Conservation (phyloP, 2,888 invertebrate species). For the Anthoptus insignis region DNA sequence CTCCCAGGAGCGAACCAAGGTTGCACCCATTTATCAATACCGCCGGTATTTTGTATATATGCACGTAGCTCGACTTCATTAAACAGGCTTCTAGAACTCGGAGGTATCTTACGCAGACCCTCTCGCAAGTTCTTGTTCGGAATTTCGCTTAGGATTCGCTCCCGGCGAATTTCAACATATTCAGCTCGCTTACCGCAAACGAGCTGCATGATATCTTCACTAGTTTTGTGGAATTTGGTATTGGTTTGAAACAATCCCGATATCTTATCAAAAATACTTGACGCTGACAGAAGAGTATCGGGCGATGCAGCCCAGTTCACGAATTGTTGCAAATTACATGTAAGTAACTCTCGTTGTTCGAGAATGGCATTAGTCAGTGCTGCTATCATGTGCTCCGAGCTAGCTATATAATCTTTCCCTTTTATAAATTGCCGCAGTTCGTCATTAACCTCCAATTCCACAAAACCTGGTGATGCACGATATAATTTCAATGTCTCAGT, state of each 20-base stretch:
- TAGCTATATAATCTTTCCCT: constrained; percentile 19
- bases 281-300: background rate
- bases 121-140: constrained; percentile 31
- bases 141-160: constrained; percentile 35
- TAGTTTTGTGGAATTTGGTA: constrained; percentile 33
- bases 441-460: constrained; percentile 23
- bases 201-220: constrained; percentile 39
- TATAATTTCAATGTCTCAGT: constrained; percentile 23
- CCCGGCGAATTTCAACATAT: constrained; percentile 36
- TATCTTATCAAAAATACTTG: constrained; percentile 36
- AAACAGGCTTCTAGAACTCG: constrained; percentile 28
- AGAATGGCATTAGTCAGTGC: constrained; percentile 23
- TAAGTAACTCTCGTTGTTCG: constrained; percentile 23
- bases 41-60: constrained; percentile 7
- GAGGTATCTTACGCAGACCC: constrained; percentile 39
- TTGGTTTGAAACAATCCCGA: constrained; percentile 24
- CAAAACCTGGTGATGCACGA: constrained; percentile 29
- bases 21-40: constrained; percentile 6
- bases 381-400: constrained; percentile 24
- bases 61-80: background rate
- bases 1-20: background rate
- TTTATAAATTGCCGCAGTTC: constrained; percentile 34
- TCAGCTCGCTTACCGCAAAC: constrained; percentile 40
- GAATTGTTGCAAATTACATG: constrained; percentile 25
- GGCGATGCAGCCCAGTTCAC: constrained; percentile 28